Conservation (phyloP, 2,888 invertebrate genomes). For the Rapana venosa region DNA sequence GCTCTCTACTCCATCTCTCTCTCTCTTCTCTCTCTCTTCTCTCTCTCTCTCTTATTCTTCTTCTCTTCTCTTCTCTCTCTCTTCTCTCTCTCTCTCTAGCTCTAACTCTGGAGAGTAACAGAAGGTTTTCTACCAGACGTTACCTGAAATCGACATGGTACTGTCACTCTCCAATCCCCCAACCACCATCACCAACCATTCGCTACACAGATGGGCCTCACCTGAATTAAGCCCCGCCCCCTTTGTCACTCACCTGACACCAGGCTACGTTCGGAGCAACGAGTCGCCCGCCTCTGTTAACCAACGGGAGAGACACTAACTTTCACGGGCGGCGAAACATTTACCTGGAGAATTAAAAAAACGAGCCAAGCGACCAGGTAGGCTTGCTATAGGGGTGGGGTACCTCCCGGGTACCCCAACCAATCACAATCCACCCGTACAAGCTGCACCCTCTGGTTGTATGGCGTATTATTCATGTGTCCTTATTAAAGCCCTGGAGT, state of each 20-base stretch:
- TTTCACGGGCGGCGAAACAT: neutral
- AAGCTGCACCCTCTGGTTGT: slow-evolving; percentile 2
- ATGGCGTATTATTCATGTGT: slow-evolving; percentile 50
- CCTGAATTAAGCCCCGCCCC: neutral
- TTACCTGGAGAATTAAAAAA: neutral
- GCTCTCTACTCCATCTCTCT: neutral
- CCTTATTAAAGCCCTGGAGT: slow-evolving; percentile 14
- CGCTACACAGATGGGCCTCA: neutral
- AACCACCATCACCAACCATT: neutral
- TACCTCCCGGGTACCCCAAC: slow-evolving; percentile 15
- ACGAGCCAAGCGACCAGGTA: slow-evolving; percentile 3
- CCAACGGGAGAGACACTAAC: neutral
- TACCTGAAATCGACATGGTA: neutral
- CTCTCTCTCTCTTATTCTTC: neutral
- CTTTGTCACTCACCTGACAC: neutral
- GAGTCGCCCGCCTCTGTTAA: neutral
- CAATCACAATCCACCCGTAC: slow-evolving; percentile 41
- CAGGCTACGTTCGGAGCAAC: neutral
- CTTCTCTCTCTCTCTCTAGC: too few species aligned
- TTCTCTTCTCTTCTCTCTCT: neutral
- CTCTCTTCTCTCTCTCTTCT: neutral
- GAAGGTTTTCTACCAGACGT: too few species aligned
- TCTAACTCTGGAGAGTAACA: too few species aligned
- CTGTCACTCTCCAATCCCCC: neutral
- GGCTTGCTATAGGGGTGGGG: neutral